These are phyloP conservation scores for Pollenia angustigena DNA, from an alignment of 2,888 invertebrate genomes.

Conservation along the genomic window DNA sequence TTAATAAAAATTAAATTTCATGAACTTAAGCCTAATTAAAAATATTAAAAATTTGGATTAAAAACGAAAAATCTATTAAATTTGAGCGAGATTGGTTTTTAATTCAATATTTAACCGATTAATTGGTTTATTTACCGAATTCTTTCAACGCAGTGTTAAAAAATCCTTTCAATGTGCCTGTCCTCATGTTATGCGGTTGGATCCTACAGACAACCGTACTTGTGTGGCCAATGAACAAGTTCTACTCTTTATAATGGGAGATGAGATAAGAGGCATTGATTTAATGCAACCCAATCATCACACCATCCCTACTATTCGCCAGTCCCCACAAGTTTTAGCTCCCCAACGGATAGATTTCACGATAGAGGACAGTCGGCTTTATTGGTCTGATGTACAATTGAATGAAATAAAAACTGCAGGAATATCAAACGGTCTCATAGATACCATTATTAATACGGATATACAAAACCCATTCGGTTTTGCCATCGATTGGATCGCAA, in stretches of 20 bases:
- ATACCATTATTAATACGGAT: constrained; percentile 90
- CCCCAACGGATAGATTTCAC: constrained; percentile 90
- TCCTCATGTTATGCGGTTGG: constrained; percentile 93
- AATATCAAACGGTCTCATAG: constrained; percentile 88
- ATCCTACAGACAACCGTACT: constrained; percentile 86
- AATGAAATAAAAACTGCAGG: constrained; percentile 90
- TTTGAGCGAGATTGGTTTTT: too few species aligned
- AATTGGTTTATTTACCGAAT: not conserved
- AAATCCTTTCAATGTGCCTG: constrained; percentile 90
- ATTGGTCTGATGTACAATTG: constrained; percentile 91
- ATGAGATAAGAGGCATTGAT: constrained; percentile 93
- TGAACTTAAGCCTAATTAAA: too few species aligned
- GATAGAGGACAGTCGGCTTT: constrained; percentile 88
- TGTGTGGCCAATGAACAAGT: constrained; percentile 90
- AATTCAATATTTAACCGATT: not conserved
- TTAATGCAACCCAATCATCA: constrained; percentile 90
- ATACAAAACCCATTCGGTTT: constrained; percentile 86
- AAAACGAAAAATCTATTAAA: too few species aligned
- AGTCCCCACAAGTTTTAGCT: constrained; percentile 86
- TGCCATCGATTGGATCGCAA: constrained; percentile 93
- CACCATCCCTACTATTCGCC: constrained; percentile 92
- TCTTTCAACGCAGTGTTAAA: constrained; percentile 84
- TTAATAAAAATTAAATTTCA: too few species aligned
- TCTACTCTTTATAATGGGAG: constrained; percentile 89
- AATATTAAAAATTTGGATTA: too few species aligned